phyloP scores from a whole-genome alignment of 1,140 invertebrate species.

The Zeugodacus cucurbitae region DNA sequence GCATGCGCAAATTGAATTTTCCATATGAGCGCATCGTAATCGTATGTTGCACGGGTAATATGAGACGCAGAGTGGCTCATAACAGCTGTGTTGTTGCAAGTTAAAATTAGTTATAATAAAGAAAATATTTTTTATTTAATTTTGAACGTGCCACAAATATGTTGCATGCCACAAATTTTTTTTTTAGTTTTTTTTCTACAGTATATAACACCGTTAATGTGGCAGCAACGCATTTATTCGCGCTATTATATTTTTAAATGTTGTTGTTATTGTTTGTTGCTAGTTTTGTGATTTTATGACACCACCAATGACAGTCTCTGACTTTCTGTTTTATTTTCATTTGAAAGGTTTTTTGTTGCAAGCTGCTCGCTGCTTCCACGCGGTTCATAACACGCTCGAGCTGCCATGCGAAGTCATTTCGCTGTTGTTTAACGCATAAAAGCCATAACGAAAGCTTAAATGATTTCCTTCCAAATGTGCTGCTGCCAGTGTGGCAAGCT shows the following conservation, averaged over 20 bases:
- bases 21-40: neutral
- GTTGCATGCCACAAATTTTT: neutral
- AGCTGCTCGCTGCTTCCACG: neutral
- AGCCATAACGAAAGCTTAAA: conserved; percentile 45
- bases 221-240: neutral
- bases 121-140: neutral
- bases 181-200: neutral
- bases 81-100: neutral
- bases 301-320: neutral
- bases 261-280: neutral
- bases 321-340: neutral
- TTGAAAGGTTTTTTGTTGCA: neutral
- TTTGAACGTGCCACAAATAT: neutral
- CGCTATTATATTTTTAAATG: neutral
- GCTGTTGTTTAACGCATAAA: conserved; percentile 31
- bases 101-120: neutral
- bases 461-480: conserved; percentile 32
- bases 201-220: neutral
- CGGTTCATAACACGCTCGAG: neutral
- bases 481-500: neutral
- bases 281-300: neutral
- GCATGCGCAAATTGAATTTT: conserved; percentile 42
- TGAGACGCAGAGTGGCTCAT: neutral
- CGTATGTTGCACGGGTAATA: neutral
- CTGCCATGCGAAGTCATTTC: conserved; percentile 33